Evolutionary conservation across 64 coral and sea anemone species (phyloP).

Genomic region (Orbicella faveolata): DNA sequence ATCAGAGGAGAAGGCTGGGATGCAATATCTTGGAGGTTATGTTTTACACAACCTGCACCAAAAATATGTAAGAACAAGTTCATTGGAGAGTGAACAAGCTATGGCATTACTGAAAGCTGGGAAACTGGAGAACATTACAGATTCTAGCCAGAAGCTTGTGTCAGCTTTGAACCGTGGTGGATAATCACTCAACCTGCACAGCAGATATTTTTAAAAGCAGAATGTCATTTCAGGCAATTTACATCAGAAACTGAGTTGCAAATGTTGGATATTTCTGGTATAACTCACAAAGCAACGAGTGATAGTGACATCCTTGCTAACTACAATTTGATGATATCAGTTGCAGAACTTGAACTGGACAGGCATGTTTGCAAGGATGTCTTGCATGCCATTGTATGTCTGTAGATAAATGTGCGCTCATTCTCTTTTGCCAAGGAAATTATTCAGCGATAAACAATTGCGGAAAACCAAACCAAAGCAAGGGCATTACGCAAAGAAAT

Average conservation of each 20-base stretch:
- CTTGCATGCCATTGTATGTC: constrained; percentile 28
- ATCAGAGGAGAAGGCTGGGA: constrained; percentile 35
- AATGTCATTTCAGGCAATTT: constrained; percentile 34
- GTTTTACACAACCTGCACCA: constrained; percentile 48
- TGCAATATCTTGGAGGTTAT: constrained; percentile 61
- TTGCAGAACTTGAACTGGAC: constrained; percentile 24
- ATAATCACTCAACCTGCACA: constrained; percentile 45
- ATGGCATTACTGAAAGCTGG: constrained; percentile 66
- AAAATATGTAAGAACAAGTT: not conserved
- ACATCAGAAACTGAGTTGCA: not conserved
- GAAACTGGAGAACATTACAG: constrained; percentile 13
- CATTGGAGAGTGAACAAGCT: constrained; percentile 57
- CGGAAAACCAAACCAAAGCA: constrained; percentile 26
- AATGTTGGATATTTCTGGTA: constrained; percentile 22
- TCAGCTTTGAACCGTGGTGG: constrained; percentile 53
- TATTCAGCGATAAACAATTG: constrained; percentile 39
- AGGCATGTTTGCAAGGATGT: constrained; percentile 52
- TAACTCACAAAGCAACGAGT: not conserved
- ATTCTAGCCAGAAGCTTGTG: constrained; percentile 22
- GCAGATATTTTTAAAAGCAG: constrained; percentile 50
- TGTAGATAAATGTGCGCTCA: constrained; percentile 45
- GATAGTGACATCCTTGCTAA: constrained; percentile 39
- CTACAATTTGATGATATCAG: constrained; percentile 40
- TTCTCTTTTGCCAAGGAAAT: constrained; percentile 61
- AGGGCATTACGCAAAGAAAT: constrained; percentile 65